A percentile compares a stretch with the other conserved stretches of the same genome.
Evolutionary conservation across 1,140 invertebrate species (phyloP).

Genomic region (Euwallacea similis): DNA sequence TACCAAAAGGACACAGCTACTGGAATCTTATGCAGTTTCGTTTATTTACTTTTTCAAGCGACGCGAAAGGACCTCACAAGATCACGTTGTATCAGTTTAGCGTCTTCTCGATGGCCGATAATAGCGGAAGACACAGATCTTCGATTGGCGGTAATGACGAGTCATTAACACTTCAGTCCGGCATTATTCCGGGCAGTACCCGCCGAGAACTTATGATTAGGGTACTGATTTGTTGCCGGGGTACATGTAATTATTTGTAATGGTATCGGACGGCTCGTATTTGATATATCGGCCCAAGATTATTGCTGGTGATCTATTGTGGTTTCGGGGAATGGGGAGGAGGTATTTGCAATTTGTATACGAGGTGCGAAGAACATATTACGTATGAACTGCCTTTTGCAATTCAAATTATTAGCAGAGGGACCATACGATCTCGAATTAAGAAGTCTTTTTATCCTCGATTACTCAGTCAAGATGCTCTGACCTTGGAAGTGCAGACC

Average conservation of each 20-base stretch:
- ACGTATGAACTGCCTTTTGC: background rate
- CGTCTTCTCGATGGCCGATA: background rate
- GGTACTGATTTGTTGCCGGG: too few relatives aligned
- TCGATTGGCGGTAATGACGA: constrained; percentile 31
- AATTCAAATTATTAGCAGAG: too few relatives aligned
- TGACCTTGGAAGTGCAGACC: too few relatives aligned
- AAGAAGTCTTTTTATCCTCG: too few relatives aligned
- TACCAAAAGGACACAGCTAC: constrained; percentile 18
- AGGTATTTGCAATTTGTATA: background rate
- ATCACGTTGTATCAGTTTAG: background rate
- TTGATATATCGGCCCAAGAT: constrained; percentile 9
- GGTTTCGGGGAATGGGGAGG: background rate
- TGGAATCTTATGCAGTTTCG: constrained; percentile 10
- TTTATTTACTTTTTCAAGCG: constrained; percentile 17
- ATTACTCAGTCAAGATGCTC: too few relatives aligned
- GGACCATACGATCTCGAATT: too few relatives aligned
- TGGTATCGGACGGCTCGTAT: constrained; percentile 17
- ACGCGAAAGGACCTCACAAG: constrained; percentile 19
- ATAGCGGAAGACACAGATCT: constrained; percentile 16
- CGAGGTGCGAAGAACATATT: background rate
- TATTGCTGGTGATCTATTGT: constrained; percentile 6
- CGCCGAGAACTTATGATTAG: constrained; percentile 26
- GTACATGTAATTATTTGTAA: constrained; percentile 30
- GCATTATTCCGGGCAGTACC: constrained; percentile 21
- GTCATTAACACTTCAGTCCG: constrained; percentile 31